Conservation (phyloP, 2,888 invertebrate genomes). For the Zhuqinia jingwanae region DNA sequence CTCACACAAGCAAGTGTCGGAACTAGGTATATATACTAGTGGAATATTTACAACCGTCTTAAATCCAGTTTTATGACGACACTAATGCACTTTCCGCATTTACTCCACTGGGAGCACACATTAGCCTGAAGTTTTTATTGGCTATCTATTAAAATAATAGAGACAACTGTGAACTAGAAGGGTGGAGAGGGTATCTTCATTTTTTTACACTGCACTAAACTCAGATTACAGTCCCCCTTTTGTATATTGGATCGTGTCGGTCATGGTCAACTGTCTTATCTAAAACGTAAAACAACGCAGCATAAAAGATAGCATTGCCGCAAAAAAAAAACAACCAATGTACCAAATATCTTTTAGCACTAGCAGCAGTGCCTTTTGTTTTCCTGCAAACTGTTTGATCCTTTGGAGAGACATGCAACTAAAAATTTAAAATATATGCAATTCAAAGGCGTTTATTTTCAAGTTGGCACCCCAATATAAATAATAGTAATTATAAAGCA, state of each 20-base stretch:
- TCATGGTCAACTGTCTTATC: slow-evolving; percentile 24
- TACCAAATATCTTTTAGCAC: background rate
- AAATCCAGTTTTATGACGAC: slow-evolving; percentile 56
- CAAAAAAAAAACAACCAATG: no score
- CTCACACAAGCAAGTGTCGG: no score
- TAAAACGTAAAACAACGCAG: no score
- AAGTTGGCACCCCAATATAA: slow-evolving; percentile 2
- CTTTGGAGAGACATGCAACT: no score
- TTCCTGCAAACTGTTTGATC: background rate
- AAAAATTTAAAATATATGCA: background rate
- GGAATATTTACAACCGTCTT: slow-evolving; percentile 24
- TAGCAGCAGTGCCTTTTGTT: background rate
- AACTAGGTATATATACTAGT: no score
- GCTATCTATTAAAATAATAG: slow-evolving; percentile 63
- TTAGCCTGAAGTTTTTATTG: slow-evolving; percentile 53
- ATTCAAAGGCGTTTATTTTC: background rate
- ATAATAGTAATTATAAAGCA: no score
- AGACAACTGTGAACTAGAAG: no score
- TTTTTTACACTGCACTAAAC: slow-evolving; percentile 1
- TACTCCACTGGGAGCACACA: slow-evolving; percentile 19
- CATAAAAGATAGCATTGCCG: no score
- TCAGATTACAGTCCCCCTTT: no score
- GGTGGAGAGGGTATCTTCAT: background rate
- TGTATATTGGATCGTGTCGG: background rate
- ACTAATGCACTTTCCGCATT: slow-evolving; percentile 61